Base-by-base conservation (phyloP, 1,140 invertebrate genomes). In the Drosophila albomicans region DNA sequence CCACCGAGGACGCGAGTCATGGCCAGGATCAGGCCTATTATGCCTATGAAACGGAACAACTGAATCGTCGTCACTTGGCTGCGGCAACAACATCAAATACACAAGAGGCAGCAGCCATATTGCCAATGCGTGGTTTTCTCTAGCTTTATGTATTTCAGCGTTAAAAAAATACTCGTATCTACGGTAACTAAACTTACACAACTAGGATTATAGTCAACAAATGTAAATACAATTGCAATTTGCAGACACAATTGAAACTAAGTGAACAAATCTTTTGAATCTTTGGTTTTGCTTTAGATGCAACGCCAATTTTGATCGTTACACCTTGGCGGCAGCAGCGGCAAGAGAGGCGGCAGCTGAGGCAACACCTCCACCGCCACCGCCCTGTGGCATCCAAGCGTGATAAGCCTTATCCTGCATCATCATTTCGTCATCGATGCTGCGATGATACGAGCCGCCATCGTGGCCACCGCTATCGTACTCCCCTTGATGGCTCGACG, bases 401-500 rank as follows among this genome's bases (percentile, higher is more conserved):
- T 93, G 93, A 72, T 94, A 95, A 7, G 94, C 94, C 77, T 94
- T 93, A 51, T 94, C 94, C 76, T 95, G 94, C 59, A 94, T 94
- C 76, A 92, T 93, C 32, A 93, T 94, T 68, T 94, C 94, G 52
- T 94, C 94, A 73, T 94, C 93, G 15, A 94, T 93, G 86, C 95
- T 95, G 57, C 94, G 94, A 76, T 94, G 94, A 87, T 95, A 95
- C 78, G 95, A 94, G 28, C 91, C 87, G 2, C 79, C 62, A 28
- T 94, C 94, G 20, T 78, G 94, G 25, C 94, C 94, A 32, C 94
- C 94, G 30, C 94, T 94, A 73, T 95, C 94, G 76, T 94, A 95
- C 57, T 94, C 95, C 46, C 96, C 96, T 70, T 96, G 95, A 91
- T 96, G 96, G 10, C 94, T 94, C 5, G 95, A 94, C 1, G 96